These are phyloP conservation scores for Takifugu ocellatus DNA, from an alignment of 2,797 vertebrate species.

Conservation along the genomic window DNA sequence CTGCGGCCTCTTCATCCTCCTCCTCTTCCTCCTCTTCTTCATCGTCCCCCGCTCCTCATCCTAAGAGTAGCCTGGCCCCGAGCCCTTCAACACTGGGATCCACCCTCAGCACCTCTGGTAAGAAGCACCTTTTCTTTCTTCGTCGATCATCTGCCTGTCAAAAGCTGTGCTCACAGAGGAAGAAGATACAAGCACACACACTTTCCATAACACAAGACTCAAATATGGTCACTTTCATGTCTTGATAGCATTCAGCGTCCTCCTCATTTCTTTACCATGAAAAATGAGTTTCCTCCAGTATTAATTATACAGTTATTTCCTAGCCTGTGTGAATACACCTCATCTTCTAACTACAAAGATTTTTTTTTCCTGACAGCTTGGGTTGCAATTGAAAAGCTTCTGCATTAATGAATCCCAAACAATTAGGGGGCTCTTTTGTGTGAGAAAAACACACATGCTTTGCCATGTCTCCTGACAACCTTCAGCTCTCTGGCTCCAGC, in stretches of 20 bases:
- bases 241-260: conserved; percentile 51
- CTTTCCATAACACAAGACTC: conserved; percentile 3
- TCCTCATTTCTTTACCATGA: conserved; percentile 56
- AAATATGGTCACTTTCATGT: conserved; percentile 59
- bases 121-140: conserved; percentile 50
- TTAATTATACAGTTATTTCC: conserved; percentile 75
- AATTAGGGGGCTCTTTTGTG: conserved; percentile 80
- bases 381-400: conserved; percentile 81
- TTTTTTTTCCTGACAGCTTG: conserved; percentile 72
- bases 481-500: conserved; percentile 75
- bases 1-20: conserved; percentile 73
- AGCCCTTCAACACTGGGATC: conserved; percentile 84
- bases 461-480: conserved; percentile 75
- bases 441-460: conserved; percentile 76
- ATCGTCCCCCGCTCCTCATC: conserved; percentile 78
- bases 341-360: conserved; percentile 59
- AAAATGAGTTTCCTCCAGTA: conserved; percentile 62
- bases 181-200: conserved; percentile 19
- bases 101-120: conserved; percentile 86
- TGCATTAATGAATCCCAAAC: conserved; percentile 82
- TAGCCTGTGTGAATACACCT: conserved; percentile 69
- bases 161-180: conserved; percentile 2
- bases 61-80: conserved; percentile 87
- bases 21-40: conserved; percentile 72
- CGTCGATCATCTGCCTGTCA: conserved; percentile 30